Percentiles rank a stretch among this genome's conserved stretches.
These are phyloP conservation scores for Andrena minutula DNA, from an alignment of 2,888 invertebrate species.

Conservation along the genomic window DNA sequence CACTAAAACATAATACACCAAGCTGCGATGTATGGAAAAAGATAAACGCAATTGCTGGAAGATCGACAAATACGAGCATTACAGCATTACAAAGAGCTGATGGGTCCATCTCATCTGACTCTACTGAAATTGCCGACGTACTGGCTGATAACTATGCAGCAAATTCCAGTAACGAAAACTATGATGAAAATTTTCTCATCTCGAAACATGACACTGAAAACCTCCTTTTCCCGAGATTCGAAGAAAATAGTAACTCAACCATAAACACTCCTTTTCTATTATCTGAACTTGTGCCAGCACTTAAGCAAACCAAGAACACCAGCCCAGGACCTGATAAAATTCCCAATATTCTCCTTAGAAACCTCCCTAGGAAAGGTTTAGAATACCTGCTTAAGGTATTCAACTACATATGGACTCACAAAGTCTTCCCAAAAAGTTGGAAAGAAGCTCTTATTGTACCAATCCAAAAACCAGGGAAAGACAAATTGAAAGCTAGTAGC, in stretches of 20 bases:
- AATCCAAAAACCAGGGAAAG: conserved; percentile 46
- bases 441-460: conserved; percentile 41
- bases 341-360: conserved; percentile 42
- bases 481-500: conserved; percentile 23
- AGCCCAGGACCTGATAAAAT: conserved; percentile 62
- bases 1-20: conserved; percentile 19
- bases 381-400: conserved; percentile 32
- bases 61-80: background rate
- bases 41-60: conserved; percentile 41
- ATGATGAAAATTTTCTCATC: conserved; percentile 18
- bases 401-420: conserved; percentile 14
- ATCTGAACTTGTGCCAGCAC: conserved; percentile 5
- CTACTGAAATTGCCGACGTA: conserved; percentile 17
- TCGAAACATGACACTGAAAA: conserved; percentile 12
- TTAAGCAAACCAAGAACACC: conserved; percentile 14
- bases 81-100: conserved; percentile 5
- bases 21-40: conserved; percentile 45
- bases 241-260: background rate
- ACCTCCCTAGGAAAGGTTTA: conserved; percentile 12
- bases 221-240: background rate
- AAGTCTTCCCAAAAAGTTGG: conserved; percentile 42
- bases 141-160: conserved; percentile 39
- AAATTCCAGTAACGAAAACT: conserved; percentile 56
- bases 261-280: background rate
- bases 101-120: conserved; percentile 3